Evolutionary conservation across 2,797 vertebrate genomes (phyloP), one percentile per base, ranked within the genome.

Genomic region (Lycodopsis pacificus): DNA sequence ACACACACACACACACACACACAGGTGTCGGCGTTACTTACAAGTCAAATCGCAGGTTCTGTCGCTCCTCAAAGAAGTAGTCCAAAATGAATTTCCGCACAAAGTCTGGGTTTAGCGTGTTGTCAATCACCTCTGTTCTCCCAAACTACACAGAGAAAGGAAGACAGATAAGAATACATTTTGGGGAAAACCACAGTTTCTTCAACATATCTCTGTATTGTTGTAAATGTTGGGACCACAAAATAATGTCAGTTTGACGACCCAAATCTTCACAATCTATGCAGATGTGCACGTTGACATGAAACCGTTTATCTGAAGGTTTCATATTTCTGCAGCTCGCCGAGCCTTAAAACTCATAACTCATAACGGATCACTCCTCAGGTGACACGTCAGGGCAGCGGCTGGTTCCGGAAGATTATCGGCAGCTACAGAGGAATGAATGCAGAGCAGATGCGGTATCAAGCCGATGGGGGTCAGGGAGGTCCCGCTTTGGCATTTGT

Each of bases 31-130:
- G 38, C 49, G 3, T 58, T 92, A 98, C 98, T 98, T 93, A 99
- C 98, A 99, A 94, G 93, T 99, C 98, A 95, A 99, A 99, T 66
- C 97, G 95, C 40, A 99, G 95, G 86, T 99, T 99, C 91, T 99
- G 98, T 77, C 97, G 96, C 89, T 99, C 98, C 92, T 99, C 98
- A 86, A 99, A 99, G 93, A 99, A 99, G 92, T 99, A 99, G 93
- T 99, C 98, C 94, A 99, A 93, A 89, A 99, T 96, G 92, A 99
- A 99, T 94, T 99, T 99, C 84, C 96, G 96, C 84, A 99, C 98
- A 93, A 99, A 99, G 87, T 99, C 98, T 40, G 98, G 98, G 88
- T 99, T 99, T 85, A 99, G 94, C 15, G 98, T 99, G 94, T 99
- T 99, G 94, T 99, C 98, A 48, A 99, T 99, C 80, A 98, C 97